Evolutionary conservation across 2,797 vertebrate genomes (phyloP), one percentile per base, ranked within the genome.

Genomic region (Phrynocephalus forsythii): DNA sequence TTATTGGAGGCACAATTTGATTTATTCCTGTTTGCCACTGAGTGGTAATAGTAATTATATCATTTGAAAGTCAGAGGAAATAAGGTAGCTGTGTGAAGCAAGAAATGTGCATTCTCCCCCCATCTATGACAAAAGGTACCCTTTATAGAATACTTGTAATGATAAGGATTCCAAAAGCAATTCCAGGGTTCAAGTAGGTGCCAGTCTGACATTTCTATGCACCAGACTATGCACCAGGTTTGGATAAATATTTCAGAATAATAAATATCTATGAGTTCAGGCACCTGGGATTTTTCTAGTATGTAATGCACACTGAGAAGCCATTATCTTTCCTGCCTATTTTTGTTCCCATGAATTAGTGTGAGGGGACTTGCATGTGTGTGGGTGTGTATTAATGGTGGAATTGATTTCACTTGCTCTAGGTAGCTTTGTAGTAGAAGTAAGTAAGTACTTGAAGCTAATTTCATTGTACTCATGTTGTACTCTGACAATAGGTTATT

Each of bases 41-140:
- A 79, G 50, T 67, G 80, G 75, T 6, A 75, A 83, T 52, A 30
- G 77, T 84, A 84, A 85, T 88, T 88, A 81, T 67, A 84, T 15
- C 77, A 28, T 79, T 72, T n/a, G 72, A n/a, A 79, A 82, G 60
- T 83, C 72, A 80, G 50, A 50, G 76, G 67, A 79, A 79, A 9
- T 33, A 66, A 84, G 24, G 50, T 88, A 52, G 33, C 68, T 73
- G 68, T 68, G 26, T 15, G 33, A 88, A 84, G 56, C 18, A 7
- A 75, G 52, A n/a, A 75, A 16, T 16, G 69, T 11, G 8, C 66
- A 33, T 18, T 73, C 18, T 18, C 8, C 4, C 30, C 16, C 26
- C 56, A 3, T 44, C 33, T 0, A 30, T 66, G 52, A 72, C 28
- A 60, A 80, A 79, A 30, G 1, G 8, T 33, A 26, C 15, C 56